phyloP scores from a whole-genome alignment of 2,797 vertebrate species.

The Myoxocephalus aenaeus region DNA sequence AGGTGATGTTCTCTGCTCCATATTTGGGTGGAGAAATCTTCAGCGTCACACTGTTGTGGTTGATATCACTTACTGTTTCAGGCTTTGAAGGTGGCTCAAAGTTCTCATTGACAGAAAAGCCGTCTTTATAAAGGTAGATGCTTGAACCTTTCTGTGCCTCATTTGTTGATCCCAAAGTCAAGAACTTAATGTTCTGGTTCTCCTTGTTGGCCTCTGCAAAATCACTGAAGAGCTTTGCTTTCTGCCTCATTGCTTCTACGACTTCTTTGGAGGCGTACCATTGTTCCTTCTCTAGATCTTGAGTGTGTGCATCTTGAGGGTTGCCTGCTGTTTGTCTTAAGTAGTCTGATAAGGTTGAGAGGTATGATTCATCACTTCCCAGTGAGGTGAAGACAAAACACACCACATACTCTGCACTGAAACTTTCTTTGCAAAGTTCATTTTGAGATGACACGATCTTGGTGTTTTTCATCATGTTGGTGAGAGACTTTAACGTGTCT shows the following conservation, averaged over 20 bases:
- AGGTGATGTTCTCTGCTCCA: too few relatives aligned
- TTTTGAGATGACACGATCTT: conserved; percentile 24
- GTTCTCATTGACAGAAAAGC: neutral
- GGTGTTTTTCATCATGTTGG: conserved; percentile 42
- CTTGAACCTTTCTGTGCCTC: conserved; percentile 49
- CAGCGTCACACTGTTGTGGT: conserved; percentile 57
- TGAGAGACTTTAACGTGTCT: conserved; percentile 38
- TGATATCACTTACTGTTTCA: conserved; percentile 19
- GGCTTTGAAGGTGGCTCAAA: conserved; percentile 68
- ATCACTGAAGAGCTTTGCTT: conserved; percentile 47
- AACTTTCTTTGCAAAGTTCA: neutral
- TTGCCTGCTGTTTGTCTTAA: neutral
- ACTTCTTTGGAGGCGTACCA: conserved; percentile 6
- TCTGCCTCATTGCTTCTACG: neutral
- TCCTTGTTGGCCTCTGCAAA: conserved; percentile 55
- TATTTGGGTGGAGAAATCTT: neutral
- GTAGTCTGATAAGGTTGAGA: too few relatives aligned
- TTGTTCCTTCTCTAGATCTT: conserved; percentile 32
- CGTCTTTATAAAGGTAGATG: conserved; percentile 57
- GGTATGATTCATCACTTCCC: too few relatives aligned
- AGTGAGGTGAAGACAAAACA: conserved; percentile 14
- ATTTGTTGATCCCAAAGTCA: conserved; percentile 44
- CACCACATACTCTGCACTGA: conserved; percentile 27
- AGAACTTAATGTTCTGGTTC: conserved; percentile 36
- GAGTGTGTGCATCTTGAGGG: neutral